phyloP scores from a whole-genome alignment of 1,140 invertebrate species.

The Ceratoteleas bidentatus region DNA sequence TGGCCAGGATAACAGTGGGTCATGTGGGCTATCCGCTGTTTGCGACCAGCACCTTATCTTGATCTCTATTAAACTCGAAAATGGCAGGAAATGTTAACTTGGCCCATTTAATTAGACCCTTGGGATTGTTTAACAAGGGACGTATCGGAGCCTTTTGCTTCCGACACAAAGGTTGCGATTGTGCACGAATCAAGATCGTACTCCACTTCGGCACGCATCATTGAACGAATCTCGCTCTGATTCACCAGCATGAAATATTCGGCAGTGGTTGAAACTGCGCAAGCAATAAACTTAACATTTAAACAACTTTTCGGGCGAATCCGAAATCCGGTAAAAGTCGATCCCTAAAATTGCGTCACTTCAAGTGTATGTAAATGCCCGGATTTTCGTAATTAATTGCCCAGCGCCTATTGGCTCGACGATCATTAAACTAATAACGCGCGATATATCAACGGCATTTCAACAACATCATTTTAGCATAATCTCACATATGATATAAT shows the following conservation, averaged over 20 bases:
- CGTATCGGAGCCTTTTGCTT: slow-evolving; percentile 26
- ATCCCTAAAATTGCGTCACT: not conserved
- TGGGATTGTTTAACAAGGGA: slow-evolving; percentile 56
- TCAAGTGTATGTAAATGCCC: slow-evolving; percentile 17
- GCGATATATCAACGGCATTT: slow-evolving; percentile 39
- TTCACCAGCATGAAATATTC: not conserved
- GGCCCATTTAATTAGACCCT: slow-evolving; percentile 60
- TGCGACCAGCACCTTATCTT: slow-evolving; percentile 44
- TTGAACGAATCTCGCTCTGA: slow-evolving; percentile 19
- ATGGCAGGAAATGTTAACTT: slow-evolving; percentile 60
- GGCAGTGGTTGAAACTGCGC: not conserved
- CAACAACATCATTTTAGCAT: slow-evolving; percentile 51
- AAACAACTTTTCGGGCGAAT: not conserved
- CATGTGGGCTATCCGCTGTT: slow-evolving; percentile 44
- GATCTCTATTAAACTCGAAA: slow-evolving; percentile 60
- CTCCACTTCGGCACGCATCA: slow-evolving; percentile 36
- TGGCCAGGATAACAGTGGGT: slow-evolving; percentile 33
- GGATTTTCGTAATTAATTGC: slow-evolving; percentile 25
- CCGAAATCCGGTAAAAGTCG: not conserved
- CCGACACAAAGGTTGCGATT: slow-evolving; percentile 33
- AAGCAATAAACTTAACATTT: not conserved
- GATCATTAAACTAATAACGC: slow-evolving; percentile 29
- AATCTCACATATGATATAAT: slow-evolving; percentile 52
- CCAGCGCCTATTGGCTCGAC: slow-evolving; percentile 19
- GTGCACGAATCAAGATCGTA: slow-evolving; percentile 36